Base-by-base conservation (phyloP, 2,888 invertebrate genomes). In the Aleiodes alternator region DNA sequence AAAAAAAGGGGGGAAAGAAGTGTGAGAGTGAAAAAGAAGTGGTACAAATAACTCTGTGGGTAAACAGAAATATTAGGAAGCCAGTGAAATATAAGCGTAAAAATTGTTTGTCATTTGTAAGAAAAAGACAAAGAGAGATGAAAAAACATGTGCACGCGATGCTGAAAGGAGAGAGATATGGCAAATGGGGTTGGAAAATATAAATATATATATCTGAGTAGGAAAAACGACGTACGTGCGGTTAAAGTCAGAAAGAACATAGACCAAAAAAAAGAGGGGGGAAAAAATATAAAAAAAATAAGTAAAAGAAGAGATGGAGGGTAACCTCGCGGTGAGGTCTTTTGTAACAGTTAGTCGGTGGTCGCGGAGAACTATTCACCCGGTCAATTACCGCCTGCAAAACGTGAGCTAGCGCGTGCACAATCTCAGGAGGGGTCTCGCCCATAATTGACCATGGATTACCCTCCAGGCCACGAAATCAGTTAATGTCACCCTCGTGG, bases 341-440 rank as follows among this genome's bases (percentile, higher is more conserved):
- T 84, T 83, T 82, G 78, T 79, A 82, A 83, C 82, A 80, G 82
- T 85, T 84, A 84, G 83, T 82, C 81, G 80, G 81, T 82, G 84
- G 82, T 82, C 81, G 80, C 76, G 68, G 76, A 73, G 75, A 70
- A 77, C 80, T 78, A 84, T 84, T 83, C 81, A 76, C 77, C 80
- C 79, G 78, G 80, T 81, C 81, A 80, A 82, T 85, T 85, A 81
- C 79, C 77, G 76, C 78, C 74, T 80, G 76, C 23, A 80, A 84
- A 82, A 80, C 80, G 75, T 70, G 74, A 61, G 75, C 77, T 75
- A 77, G 73, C 72, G 69, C 74, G 73, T 77, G 80, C 73, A 79
- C 81, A 82, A 83, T 84, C 82, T 82, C 79, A 59, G 76, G 66
- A 77, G 77, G 77, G 73, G 64, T 43, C 64, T 64, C 64, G 77